Evolutionary conservation across 2,888 invertebrate genomes (phyloP), one percentile per base, ranked within the genome.

Genomic region (Drosophila suboccidentalis): DNA sequence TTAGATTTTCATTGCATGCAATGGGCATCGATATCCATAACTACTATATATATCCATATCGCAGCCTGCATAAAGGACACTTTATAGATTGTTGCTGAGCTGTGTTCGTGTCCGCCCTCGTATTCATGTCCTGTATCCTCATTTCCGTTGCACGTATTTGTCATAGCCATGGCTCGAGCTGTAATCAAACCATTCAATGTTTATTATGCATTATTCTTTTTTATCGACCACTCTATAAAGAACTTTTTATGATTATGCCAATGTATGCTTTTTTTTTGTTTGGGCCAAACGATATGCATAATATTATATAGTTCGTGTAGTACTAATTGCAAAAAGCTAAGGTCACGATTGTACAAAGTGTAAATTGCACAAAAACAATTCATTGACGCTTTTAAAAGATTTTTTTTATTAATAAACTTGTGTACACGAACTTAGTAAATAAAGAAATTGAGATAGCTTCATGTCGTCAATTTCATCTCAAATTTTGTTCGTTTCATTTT

Each of bases 1-100:
- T 85, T 85, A 89, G 88, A 82, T 82, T 87, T 71, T 62, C 86
- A 76, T 73, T 72, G 82, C 71, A 67, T 44, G 58, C 71, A 81
- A 78, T 75, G 71, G 71, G 53, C 50, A 75, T 44, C 50, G 44
- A 63, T 79, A 70, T 76, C 17, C 38, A 55, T 49, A 32, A 17
- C 32, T 22, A n/a, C n/a, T n/a, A n/a, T n/a, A 57, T 38, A 59
- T 17, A 69, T 44, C 53, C 71, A 76, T 53, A 57, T 38, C 49
- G 15, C 9, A 57, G 22, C 11, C 17, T 19, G 38, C 38, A 82
- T 50, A 39, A 43, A 62, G 68, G 54, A 71, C 55, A 67, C 55
- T 59, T 62, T 60, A 53, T 43, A 62, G 60, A 61, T 64, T 54
- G 17, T 17, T 46, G 49, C 41, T 22, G 38, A 43, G 47, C 41